These are phyloP conservation scores for Brenthis daphne DNA, from an alignment of 2,888 invertebrate species.

Conservation along the genomic window DNA sequence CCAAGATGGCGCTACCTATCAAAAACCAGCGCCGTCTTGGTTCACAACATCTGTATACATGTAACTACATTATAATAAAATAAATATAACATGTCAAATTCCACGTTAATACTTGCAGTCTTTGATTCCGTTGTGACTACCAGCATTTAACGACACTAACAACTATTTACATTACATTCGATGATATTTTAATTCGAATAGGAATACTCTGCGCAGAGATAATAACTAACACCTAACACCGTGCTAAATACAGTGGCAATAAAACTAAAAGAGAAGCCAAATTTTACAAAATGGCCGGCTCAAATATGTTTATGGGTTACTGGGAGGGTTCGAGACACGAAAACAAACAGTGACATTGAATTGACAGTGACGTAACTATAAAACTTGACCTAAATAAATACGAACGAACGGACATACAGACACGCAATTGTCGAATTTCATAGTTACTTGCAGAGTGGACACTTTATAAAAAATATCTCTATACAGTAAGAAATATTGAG, in stretches of 20 bases:
- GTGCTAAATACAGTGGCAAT: conserved; percentile 61
- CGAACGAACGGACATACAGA: conserved; percentile 24
- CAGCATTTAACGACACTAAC: conserved; percentile 61
- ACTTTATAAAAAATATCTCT: conserved; percentile 30
- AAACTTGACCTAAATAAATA: conserved; percentile 17
- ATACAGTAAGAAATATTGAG: conserved; percentile 43
- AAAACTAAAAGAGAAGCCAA: neutral
- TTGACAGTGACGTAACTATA: conserved; percentile 23
- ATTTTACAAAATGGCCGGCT: neutral
- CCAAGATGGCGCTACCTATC: neutral
- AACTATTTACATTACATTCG: conserved; percentile 76
- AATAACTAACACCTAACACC: conserved; percentile 38
- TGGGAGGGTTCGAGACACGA: too few species aligned
- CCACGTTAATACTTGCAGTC: conserved; percentile 74
- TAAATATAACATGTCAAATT: conserved; percentile 60
- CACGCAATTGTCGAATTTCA: conserved; percentile 7
- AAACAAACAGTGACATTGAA: conserved; percentile 15
- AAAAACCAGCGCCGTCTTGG: conserved; percentile 5
- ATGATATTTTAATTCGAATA: conserved; percentile 63
- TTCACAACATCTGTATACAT: neutral
- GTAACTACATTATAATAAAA: neutral
- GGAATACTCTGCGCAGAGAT: conserved; percentile 73
- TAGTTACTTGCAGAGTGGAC: conserved; percentile 19
- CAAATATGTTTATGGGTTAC: too few species aligned
- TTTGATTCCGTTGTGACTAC: conserved; percentile 82